Base-by-base conservation (phyloP, 23 tunicate genomes). In the Ascidia mentula region DNA sequence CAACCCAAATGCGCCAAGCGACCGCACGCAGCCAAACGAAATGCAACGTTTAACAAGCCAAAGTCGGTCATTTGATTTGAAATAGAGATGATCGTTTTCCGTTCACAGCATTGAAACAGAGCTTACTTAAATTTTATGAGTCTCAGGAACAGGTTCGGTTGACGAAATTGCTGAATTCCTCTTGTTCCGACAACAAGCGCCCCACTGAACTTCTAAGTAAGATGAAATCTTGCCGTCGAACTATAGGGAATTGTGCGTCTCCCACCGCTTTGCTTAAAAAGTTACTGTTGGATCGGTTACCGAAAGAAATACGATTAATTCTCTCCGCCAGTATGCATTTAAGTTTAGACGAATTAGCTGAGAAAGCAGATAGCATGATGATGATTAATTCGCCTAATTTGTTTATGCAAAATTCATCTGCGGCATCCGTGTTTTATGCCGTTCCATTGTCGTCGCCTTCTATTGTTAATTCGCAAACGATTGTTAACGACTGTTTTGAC, bases 331-430 rank as follows among this genome's bases (percentile, higher is more conserved):
- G 65, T 9, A 53, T 53, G 28, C 28, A 53, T 53, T 28, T 20
- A 53, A 28, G 65, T 9, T 28, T 53, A 53, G 65, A 53, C 24
- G 28, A 28, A 53, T 28, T 53, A 53, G 65, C 65, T 26, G 65
- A 53, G 24, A 53, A 26, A 53, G 65, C 65, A 6, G 65, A 53
- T 53, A 20, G 28, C 28, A 53, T 53, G 24, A 53, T 53, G 65
- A 53, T 53, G 65, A 26, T 53, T 53, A 53, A 53, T 53, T 53
- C 65, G 65, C 65, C 65, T 20, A 26, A 53, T 28, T 53, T 53
- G 65, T 53, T 53, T 28, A 9, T 53, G 22, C 65, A n/a, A n/a
- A n/a, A n/a, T n/a, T n/a, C n/a, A n/a, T n/a, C n/a, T n/a, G n/a
- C n/a, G n/a, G n/a, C n/a, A n/a, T n/a, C n/a, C n/a, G n/a, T n/a